Base-by-base conservation (phyloP, 2,797 vertebrate genomes). In the Brachyalestes nurse region DNA sequence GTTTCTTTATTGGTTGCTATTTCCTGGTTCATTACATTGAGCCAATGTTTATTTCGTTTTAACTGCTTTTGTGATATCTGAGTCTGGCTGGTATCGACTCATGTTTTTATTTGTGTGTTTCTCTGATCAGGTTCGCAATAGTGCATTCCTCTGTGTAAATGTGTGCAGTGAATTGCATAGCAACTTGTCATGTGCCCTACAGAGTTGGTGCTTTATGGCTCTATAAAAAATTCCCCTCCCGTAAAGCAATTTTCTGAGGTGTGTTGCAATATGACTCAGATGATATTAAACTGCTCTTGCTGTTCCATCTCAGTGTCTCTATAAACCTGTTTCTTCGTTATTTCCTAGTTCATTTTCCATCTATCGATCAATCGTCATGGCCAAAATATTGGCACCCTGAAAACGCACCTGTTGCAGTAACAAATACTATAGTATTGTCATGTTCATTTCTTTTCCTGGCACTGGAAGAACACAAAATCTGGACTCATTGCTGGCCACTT, bases 221-320 rank as follows among this genome's bases (percentile, higher is more conserved):
- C 40, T 81, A 14, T 42, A 75, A 49, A 71, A n/a, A 25, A 38
- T 21, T 66, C 9, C 25, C 38, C 45, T 38, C 49, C 40, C 65
- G 14, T 66, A 73, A 71, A 72, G 38, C 40, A 49, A 34, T 45
- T 74, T 69, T 80, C 60, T 47, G 25, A 51, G 55, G 21, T 64
- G 21, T 71, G 28, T 42, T 49, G 23, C 45, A 51, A 28, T 28
- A 5, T 65, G 45, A 65, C 21, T 53, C 62, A 47, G 23, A 38
- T 19, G 47, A 81, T 49, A 60, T 69, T 80, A 75, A 80, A 49
- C 21, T 42, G 14, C 25, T 12, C n/a, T 40, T 42, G 25, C 21
- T 72, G 69, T 34, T 72, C 49, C 16, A 19, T 28, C 58, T 62
- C 17, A 19, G 4, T 64, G 40, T 16, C 61, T 49, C 47, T 64